Conservation (phyloP, 2,113 vertebrate genomes). For the Anas platyrhynchos region DNA sequence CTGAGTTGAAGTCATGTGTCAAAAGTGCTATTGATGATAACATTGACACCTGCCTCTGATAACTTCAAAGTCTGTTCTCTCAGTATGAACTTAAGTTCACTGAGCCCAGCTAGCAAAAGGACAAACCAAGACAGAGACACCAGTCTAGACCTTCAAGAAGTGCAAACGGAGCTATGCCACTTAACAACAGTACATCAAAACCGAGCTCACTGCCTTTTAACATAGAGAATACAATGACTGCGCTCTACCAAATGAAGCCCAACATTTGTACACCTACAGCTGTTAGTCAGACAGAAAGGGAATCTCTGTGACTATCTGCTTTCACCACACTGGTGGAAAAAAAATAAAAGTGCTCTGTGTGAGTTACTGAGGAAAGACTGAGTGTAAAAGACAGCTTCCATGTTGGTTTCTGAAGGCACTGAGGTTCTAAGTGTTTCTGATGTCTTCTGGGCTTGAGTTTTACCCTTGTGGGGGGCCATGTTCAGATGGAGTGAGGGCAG, state of each 20-base stretch:
- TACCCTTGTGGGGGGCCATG: not conserved
- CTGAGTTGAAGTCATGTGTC: slow-evolving; percentile 23
- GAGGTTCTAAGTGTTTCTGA: slow-evolving; percentile 44
- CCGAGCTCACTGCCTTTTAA: not conserved
- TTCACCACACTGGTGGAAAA: slow-evolving; percentile 9
- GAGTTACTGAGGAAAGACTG: not conserved
- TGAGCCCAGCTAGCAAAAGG: slow-evolving; percentile 30
- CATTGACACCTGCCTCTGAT: slow-evolving; percentile 50
- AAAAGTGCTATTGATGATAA: slow-evolving; percentile 57
- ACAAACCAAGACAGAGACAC: slow-evolving; percentile 28
- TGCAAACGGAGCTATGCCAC: slow-evolving; percentile 13
- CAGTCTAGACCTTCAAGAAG: not conserved
- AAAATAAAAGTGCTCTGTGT: slow-evolving; percentile 25
- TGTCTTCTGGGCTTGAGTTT: not conserved
- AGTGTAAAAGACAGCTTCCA: slow-evolving; percentile 9
- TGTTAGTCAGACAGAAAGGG: not conserved
- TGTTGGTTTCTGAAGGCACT: not conserved
- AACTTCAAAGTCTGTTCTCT: slow-evolving; percentile 49
- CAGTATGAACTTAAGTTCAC: slow-evolving; percentile 14
- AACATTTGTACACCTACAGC: not conserved
- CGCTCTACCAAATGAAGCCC: not conserved
- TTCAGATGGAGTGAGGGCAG: not conserved
- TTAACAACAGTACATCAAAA: slow-evolving; percentile 57
- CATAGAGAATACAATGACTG: not conserved
- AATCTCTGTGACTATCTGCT: not conserved